phyloP scores from a whole-genome alignment of 1,140 invertebrate genomes.

The Drosophila sulfurigaster region DNA sequence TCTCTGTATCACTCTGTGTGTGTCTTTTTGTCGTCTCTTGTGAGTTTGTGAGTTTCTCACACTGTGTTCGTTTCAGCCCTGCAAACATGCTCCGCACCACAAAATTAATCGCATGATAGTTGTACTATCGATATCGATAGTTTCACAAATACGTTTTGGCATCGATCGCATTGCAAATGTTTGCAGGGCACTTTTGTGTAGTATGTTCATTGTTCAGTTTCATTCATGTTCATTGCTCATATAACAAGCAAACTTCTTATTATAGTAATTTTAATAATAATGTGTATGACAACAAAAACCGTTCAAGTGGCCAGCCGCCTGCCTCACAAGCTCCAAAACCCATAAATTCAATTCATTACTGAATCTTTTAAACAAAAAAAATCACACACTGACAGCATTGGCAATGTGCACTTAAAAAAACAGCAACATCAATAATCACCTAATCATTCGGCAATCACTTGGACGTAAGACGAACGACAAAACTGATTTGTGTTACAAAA shows the following conservation, averaged over 20 bases:
- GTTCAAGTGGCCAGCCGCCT: constrained; percentile 61
- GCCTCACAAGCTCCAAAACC: constrained; percentile 42
- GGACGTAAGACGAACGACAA: constrained; percentile 22
- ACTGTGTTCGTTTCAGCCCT: neutral
- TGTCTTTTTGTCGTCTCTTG: neutral
- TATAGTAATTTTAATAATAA: too few species aligned
- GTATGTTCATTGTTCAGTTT: constrained; percentile 10
- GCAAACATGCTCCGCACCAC: constrained; percentile 4
- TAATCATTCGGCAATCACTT: constrained; percentile 15
- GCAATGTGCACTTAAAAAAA: constrained; percentile 35
- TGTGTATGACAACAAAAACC: constrained; percentile 15
- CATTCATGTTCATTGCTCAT: constrained; percentile 13
- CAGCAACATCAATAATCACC: too few species aligned
- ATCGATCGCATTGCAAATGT: neutral
- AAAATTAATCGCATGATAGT: too few species aligned
- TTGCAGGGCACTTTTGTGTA: constrained; percentile 3
- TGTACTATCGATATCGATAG: neutral
- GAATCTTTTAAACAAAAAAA: neutral
- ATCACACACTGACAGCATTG: constrained; percentile 31
- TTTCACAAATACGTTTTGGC: neutral
- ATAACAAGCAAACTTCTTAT: too few species aligned
- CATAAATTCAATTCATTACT: neutral
- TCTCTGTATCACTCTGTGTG: neutral
- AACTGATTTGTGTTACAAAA: constrained; percentile 7
- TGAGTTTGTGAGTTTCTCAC: constrained; percentile 4